These are phyloP conservation scores for Frankliniella fusca DNA, from an alignment of 2,888 invertebrate genomes.

Conservation along the genomic window DNA sequence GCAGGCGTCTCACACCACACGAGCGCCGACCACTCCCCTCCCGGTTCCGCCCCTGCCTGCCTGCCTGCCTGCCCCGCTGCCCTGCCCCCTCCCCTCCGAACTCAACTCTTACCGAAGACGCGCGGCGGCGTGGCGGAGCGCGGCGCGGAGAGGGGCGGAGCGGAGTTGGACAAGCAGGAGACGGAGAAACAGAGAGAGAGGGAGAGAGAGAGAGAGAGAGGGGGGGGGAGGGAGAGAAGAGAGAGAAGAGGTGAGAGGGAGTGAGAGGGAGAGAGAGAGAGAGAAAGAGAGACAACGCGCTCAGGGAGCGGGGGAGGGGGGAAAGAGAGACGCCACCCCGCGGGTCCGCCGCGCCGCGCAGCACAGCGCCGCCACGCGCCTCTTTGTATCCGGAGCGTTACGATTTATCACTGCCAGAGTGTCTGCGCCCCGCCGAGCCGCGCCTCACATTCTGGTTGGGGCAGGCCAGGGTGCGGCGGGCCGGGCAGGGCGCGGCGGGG, in stretches of 20 bases:
- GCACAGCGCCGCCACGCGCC: background rate
- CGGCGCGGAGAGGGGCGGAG: too few relatives aligned
- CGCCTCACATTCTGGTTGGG: constrained; percentile 2
- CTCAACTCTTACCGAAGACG: background rate
- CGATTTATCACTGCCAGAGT: constrained; percentile 24
- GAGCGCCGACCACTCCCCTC: background rate
- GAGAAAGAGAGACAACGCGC: too few relatives aligned
- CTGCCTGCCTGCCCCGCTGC: background rate
- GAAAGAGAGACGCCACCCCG: background rate
- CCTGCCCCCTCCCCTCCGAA: background rate
- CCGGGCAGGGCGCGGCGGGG: background rate
- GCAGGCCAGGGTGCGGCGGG: background rate
- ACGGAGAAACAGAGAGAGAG: too few relatives aligned
- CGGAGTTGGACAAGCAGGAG: too few relatives aligned
- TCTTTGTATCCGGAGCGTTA: constrained; percentile 12
- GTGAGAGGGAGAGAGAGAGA: too few relatives aligned
- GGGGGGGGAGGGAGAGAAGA: too few relatives aligned
- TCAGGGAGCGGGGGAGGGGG: too few relatives aligned
- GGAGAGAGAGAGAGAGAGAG: too few relatives aligned
- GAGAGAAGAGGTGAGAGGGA: too few relatives aligned
- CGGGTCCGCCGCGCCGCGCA: background rate
- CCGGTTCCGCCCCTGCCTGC: background rate
- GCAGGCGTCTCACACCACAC: background rate
- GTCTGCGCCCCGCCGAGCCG: background rate
- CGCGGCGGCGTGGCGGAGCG: background rate